phyloP scores from a whole-genome alignment of 2,113 vertebrate species.

The Cairina moschata region DNA sequence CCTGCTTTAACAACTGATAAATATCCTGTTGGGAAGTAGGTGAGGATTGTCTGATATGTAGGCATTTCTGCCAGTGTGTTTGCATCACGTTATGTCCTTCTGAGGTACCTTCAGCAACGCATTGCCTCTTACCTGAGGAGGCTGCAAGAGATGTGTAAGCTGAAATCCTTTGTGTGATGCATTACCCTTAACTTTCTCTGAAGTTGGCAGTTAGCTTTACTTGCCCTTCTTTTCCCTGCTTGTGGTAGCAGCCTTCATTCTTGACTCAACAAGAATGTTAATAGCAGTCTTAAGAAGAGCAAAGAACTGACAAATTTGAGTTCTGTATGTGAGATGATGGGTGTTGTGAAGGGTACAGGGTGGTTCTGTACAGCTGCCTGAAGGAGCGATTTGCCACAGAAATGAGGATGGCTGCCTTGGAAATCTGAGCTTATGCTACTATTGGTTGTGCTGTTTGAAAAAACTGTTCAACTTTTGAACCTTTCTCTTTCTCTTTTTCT shows the following conservation, averaged over 20 bases:
- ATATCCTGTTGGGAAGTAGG: neutral
- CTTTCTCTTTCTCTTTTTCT: constrained; percentile 67
- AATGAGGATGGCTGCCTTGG: neutral
- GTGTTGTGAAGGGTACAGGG: accelerated
- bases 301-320: neutral
- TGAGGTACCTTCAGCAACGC: neutral
- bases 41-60: neutral
- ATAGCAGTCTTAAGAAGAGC: neutral
- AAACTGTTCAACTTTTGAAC: constrained; percentile 58
- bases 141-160: neutral
- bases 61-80: neutral
- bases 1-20: neutral
- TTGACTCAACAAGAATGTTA: neutral
- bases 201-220: neutral
- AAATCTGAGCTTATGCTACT: neutral
- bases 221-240: neutral
- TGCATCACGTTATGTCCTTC: neutral
- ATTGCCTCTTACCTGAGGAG: accelerated
- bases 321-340: accelerated
- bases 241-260: neutral
- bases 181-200: neutral
- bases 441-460: constrained; percentile 46
- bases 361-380: neutral
- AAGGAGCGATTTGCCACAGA: neutral
- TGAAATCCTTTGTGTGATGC: neutral